A percentile compares a stretch with the other conserved stretches of the same genome.
These are phyloP conservation scores for Daboia siamensis DNA, from an alignment of 2,113 vertebrate genomes.

Conservation along the genomic window DNA sequence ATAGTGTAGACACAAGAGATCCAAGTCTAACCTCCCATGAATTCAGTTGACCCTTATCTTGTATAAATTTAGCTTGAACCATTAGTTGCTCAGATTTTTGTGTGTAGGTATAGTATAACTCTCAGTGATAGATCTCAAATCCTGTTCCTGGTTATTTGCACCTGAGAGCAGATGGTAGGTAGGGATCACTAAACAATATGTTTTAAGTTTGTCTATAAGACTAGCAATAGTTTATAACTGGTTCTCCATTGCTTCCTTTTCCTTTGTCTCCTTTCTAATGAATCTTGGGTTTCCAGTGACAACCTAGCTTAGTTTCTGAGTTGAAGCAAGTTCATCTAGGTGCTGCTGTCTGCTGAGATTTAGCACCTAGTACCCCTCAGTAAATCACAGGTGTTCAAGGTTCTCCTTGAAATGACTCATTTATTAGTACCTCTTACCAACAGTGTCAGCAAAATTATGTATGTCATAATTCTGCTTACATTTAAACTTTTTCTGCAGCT, in stretches of 20 bases:
- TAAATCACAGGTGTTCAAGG: slow-evolving; percentile 11
- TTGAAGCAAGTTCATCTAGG: background rate
- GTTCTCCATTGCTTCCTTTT: background rate
- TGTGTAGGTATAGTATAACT: background rate
- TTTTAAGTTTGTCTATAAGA: background rate
- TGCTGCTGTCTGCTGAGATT: background rate
- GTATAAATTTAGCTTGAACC: background rate
- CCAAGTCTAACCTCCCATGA: background rate
- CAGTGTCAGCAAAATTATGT: background rate
- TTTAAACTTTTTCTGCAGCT: slow-evolving; percentile 10
- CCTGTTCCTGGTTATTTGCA: background rate
- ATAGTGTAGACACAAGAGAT: background rate
- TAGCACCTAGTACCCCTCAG: background rate
- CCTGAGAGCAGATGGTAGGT: background rate
- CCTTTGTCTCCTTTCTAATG: background rate
- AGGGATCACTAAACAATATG: background rate
- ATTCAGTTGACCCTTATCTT: background rate
- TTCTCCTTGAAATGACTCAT: slow-evolving; percentile 10
- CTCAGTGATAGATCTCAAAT: background rate
- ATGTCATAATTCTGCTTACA: slow-evolving; percentile 18
- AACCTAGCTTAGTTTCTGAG: background rate
- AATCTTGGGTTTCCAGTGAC: background rate
- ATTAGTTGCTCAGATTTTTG: background rate
- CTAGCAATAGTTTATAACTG: background rate
- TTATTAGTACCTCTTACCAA: background rate